A percentile compares a stretch with the other conserved stretches of the same genome.
Evolutionary conservation across 2,113 vertebrate species (phyloP).

Genomic region (Malurus cyaneus): DNA sequence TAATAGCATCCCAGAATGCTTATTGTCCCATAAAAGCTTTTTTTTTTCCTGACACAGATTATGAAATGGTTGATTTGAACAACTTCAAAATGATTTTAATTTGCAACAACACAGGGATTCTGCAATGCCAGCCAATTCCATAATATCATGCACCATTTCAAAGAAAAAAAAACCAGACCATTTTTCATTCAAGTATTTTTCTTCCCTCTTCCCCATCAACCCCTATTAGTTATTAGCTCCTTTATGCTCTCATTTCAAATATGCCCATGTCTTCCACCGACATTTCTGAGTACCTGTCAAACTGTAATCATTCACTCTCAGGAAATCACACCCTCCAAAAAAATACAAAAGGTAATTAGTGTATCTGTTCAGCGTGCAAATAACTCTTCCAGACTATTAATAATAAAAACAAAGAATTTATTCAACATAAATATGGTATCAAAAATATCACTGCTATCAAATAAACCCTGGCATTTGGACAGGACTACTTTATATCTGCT

Average conservation of each 20-base stretch:
- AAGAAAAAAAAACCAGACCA: neutral
- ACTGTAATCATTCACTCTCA: neutral
- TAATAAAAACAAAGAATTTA: neutral
- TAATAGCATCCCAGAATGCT: neutral
- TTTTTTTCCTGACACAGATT: neutral
- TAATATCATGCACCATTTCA: neutral
- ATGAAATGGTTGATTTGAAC: neutral
- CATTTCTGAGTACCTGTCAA: slow-evolving; percentile 7
- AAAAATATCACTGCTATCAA: slow-evolving; percentile 58
- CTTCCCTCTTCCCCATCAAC: neutral
- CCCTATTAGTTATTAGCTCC: neutral
- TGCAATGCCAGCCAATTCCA: neutral
- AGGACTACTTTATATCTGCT: slow-evolving; percentile 52
- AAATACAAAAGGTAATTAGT: neutral
- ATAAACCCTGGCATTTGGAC: slow-evolving; percentile 61
- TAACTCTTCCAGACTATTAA: neutral
- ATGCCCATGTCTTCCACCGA: neutral
- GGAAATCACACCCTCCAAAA: neutral
- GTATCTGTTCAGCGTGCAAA: neutral
- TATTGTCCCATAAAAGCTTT: slow-evolving; percentile 21
- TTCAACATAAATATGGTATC: slow-evolving; percentile 6
- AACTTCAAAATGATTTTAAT: slow-evolving; percentile 19
- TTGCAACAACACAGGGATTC: neutral
- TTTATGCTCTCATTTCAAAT: slow-evolving; percentile 3
- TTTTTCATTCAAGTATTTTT: neutral